Percentiles rank a stretch among this genome's conserved stretches.
These are phyloP conservation scores for Rambutsinella grinnellia DNA, from an alignment of 2,888 invertebrate species.

Conservation along the genomic window DNA sequence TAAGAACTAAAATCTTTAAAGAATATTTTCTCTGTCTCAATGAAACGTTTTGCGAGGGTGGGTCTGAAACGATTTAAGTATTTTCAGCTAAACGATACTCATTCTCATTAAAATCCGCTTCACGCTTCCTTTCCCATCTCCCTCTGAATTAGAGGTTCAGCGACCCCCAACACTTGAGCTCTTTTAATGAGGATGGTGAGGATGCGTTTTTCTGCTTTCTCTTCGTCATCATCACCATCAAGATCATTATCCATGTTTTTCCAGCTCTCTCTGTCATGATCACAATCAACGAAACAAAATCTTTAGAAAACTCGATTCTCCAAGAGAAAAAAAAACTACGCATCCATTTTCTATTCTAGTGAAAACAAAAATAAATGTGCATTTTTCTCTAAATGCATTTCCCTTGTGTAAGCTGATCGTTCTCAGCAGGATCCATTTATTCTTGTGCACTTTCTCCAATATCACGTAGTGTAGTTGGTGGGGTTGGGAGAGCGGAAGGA, in stretches of 20 bases:
- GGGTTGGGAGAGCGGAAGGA: too few species aligned
- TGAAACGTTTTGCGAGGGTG: neutral
- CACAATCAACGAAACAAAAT: too few species aligned
- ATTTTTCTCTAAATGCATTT: constrained; percentile 8
- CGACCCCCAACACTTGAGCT: too few species aligned
- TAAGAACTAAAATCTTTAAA: neutral
- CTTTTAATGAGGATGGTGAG: constrained; percentile 10
- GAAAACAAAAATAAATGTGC: constrained; percentile 1
- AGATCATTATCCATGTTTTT: too few species aligned
- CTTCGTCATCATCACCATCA: neutral
- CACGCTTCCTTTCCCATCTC: constrained; percentile 13
- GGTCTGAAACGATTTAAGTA: constrained; percentile 41
- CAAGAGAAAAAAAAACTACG: too few species aligned
- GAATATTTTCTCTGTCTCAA: neutral
- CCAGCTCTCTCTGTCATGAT: too few species aligned
- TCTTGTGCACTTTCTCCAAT: too few species aligned
- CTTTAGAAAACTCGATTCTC: too few species aligned
- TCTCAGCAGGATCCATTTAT: constrained; percentile 13
- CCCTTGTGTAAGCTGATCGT: constrained; percentile 24
- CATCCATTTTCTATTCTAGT: neutral
- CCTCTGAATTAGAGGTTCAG: neutral
- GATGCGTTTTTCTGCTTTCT: neutral
- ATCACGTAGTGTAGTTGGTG: too few species aligned
- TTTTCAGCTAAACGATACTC: constrained; percentile 50
- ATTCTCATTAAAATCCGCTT: constrained; percentile 33